These are phyloP conservation scores for Pedetes capensis DNA, from an alignment of 2,113 vertebrate genomes.

Conservation along the genomic window DNA sequence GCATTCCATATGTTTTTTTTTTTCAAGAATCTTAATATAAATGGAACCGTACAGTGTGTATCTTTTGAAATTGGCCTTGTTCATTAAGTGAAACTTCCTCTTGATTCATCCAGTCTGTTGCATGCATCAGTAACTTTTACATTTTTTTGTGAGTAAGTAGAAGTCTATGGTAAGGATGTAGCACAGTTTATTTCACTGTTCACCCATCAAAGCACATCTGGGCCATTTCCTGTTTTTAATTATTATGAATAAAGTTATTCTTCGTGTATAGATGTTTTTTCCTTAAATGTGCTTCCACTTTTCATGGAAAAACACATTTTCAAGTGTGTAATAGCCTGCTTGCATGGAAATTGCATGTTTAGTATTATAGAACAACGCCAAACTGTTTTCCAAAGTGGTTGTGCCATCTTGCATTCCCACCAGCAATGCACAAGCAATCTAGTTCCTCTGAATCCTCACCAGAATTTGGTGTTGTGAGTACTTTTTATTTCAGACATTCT, in stretches of 20 bases:
- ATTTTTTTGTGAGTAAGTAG: not conserved
- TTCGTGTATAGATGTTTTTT: not conserved
- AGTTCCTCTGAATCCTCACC: not conserved
- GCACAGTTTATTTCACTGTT: not conserved
- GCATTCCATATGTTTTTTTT: not conserved
- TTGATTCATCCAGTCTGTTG: not conserved
- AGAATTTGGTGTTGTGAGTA: not conserved
- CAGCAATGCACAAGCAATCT: not conserved
- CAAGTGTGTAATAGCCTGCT: not conserved
- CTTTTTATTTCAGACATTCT: not conserved
- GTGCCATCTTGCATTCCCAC: not conserved
- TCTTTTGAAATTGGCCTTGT: not conserved
- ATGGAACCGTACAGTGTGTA: not conserved
- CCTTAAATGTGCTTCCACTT: not conserved
- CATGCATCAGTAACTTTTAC: not conserved
- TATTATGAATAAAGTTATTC: not conserved
- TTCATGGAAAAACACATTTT: not conserved
- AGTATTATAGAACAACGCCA: not conserved
- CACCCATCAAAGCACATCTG: no score
- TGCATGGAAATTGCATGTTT: not conserved
- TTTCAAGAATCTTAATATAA: not conserved
- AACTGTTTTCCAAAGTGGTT: not conserved
- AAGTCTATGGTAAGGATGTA: not conserved
- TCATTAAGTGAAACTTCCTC: not conserved
- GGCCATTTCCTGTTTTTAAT: no score